Conservation (phyloP, 2,113 vertebrate species). For the Tupaia chinensis region DNA sequence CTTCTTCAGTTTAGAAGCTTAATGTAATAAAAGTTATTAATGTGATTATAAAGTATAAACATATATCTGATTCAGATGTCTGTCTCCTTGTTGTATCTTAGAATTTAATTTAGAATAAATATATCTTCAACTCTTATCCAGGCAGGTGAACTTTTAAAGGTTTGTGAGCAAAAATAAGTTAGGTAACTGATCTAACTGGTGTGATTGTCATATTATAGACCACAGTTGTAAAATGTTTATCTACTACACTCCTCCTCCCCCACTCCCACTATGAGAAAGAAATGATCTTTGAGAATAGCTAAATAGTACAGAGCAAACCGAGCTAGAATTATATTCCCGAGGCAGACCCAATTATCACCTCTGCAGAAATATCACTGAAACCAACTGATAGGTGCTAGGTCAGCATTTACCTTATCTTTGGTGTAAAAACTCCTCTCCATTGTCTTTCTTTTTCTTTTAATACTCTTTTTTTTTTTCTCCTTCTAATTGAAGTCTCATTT, state of each 20-base stretch:
- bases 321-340: not conserved
- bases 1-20: conserved; percentile 46
- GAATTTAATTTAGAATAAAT: conserved; percentile 10
- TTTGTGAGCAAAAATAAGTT: not conserved
- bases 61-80: not conserved
- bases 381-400: too few species aligned
- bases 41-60: not conserved
- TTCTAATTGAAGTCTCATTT: not conserved
- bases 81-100: not conserved
- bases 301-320: not conserved
- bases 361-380: not conserved
- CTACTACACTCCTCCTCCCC: not conserved
- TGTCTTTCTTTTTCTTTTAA: not conserved
- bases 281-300: not conserved
- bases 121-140: not conserved
- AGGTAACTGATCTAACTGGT: not conserved
- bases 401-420: not conserved
- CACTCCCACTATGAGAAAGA: not conserved
- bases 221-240: conserved; percentile 16
- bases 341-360: not conserved
- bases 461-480: too few species aligned
- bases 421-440: not conserved
- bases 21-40: not conserved
- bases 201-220: not conserved
- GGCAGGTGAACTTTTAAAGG: not conserved